Evolutionary conservation across 2,888 invertebrate species (phyloP).

Genomic region (Operophtera brumata): DNA sequence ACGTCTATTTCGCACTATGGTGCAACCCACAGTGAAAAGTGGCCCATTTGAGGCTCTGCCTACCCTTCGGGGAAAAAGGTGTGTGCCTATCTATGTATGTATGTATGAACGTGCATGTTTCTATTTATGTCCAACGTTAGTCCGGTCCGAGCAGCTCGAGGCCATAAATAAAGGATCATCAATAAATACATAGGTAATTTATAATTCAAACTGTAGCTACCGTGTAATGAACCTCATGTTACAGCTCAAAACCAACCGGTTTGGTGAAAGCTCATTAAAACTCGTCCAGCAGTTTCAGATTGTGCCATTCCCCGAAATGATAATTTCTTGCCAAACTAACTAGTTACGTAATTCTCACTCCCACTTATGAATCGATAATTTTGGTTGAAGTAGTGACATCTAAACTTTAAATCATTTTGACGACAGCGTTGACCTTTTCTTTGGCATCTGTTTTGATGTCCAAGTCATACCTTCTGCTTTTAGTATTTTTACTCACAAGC

Average conservation of each 20-base stretch:
- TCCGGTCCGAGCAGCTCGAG: too few species aligned
- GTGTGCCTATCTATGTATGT: too few species aligned
- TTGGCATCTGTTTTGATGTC: neutral
- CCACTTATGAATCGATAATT: constrained; percentile 10
- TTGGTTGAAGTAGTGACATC: neutral
- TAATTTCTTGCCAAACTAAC: constrained; percentile 36
- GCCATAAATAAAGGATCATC: too few species aligned
- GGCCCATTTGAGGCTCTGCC: too few species aligned
- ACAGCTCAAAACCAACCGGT: constrained; percentile 37
- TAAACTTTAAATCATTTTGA: neutral
- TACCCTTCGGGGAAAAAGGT: too few species aligned
- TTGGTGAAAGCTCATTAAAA: constrained; percentile 45
- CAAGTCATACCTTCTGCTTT: neutral
- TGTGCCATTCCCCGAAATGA: constrained; percentile 40
- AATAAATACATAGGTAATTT: neutral
- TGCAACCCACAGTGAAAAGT: too few species aligned
- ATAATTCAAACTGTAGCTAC: constrained; percentile 19
- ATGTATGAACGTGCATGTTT: too few species aligned
- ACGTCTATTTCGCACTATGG: too few species aligned
- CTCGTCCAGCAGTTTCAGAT: constrained; percentile 34
- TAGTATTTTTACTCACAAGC: neutral
- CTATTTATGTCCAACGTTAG: too few species aligned
- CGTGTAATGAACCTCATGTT: constrained; percentile 31
- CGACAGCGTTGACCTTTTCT: constrained; percentile 2
- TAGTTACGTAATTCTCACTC: constrained; percentile 29